A percentile compares a stretch with the other conserved stretches of the same genome.
Conservation (phyloP, 1,140 invertebrate genomes). For the Hylyphantes graminicola region DNA sequence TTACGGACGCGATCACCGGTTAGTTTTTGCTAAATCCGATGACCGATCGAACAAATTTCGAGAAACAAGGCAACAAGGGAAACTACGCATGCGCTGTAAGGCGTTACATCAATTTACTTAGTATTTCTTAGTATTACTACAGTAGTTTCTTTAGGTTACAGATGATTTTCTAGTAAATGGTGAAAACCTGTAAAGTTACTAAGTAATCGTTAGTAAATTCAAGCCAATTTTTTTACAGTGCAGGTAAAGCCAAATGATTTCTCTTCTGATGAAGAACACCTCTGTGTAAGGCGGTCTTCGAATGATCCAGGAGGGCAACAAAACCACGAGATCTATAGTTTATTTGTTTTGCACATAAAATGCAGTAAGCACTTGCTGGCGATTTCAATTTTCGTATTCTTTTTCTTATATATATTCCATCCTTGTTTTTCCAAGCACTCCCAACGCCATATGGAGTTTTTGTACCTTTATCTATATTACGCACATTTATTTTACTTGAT, state of each 20-base stretch:
- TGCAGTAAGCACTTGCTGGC: background rate
- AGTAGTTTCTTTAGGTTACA: no score
- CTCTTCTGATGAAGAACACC: background rate
- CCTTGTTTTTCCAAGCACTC: constrained; percentile 18
- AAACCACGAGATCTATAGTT: background rate
- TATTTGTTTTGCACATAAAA: background rate
- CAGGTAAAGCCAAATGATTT: background rate
- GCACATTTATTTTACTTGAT: background rate
- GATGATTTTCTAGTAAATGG: no score
- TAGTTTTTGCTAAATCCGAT: no score
- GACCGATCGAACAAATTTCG: no score
- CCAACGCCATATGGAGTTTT: constrained; percentile 27
- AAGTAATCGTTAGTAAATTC: no score
- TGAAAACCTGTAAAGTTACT: no score
- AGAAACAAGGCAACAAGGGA: no score
- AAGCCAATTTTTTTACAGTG: no score
- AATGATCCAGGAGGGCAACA: background rate
- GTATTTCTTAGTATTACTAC: no score
- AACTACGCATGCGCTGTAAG: no score
- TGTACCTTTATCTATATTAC: background rate
- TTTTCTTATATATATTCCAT: background rate
- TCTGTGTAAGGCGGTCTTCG: background rate
- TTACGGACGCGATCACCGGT: no score
- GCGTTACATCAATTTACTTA: no score
- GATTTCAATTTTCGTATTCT: background rate